Base-by-base conservation (phyloP, 2,113 vertebrate species). In the Hemichromis elongatus region DNA sequence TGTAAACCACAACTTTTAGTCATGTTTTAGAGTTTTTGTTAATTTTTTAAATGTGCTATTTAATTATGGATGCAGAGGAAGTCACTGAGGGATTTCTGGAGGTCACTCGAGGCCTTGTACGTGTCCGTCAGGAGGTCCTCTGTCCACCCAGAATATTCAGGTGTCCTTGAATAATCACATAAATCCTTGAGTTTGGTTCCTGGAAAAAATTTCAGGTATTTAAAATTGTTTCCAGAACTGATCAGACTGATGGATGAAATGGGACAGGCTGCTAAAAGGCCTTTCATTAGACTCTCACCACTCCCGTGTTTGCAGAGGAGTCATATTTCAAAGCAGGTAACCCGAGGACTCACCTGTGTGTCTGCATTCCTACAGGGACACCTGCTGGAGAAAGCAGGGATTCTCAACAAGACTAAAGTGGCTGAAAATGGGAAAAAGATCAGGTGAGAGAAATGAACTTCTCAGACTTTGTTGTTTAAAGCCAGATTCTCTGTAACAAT, bases 381-480 rank as follows among this genome's bases (percentile, higher is more conserved):
- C 79, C 94, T 93, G 75, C 94, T 98, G 12, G 98, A 98, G 63
- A 99, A 99, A 90, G 98, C 97, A 0, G 98, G 98, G 1, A 96
- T 99, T 85, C 94, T 98, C 26, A 96, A 98, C 91, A 96, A 98
- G 81, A 98, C 98, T 88, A 99, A 97, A 95, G 96, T 95, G 0
- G 91, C 82, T 3, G 98, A 99, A 55, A 96, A 97, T 56, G 97
- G 98, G 6, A 99, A 97, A 88, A 96, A 96, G 83, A 94, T 98
- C 33, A 96, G 98, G 98, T 98, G 88, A 91, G 95, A 7, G 2
- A 4, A 11, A 10, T 59, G 7, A 19, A 55, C 3, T 5, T 37
- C 5, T 47, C 45, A 2, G 13, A 24, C 47, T 7, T 9, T 59
- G 14, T 75, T 11, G 9, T 56, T 12, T 16, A 19, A 77, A 18